A percentile compares a stretch with the other conserved stretches of the same genome.
These are phyloP conservation scores for Mormyrus iriodes DNA, from an alignment of 2,113 vertebrate genomes.

Conservation along the genomic window DNA sequence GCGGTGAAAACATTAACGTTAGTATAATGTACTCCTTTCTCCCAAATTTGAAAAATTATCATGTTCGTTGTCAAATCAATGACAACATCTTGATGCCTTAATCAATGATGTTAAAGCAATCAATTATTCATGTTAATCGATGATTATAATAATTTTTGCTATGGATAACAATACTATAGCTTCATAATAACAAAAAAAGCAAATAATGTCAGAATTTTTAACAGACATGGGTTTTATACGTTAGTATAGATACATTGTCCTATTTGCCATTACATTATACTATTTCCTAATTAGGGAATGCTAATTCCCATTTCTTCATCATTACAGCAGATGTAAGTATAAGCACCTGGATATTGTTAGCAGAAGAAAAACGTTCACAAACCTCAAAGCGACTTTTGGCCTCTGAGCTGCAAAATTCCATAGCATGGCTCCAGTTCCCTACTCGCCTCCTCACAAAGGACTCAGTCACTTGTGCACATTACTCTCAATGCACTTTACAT, in stretches of 20 bases:
- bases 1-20: neutral
- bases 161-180: neutral
- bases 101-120: neutral
- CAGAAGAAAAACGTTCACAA: neutral
- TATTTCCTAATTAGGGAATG: neutral
- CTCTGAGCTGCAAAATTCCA: neutral
- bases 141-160: neutral
- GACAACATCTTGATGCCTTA: neutral
- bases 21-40: neutral
- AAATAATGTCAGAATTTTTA: neutral
- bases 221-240: neutral
- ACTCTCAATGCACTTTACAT: neutral
- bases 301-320: neutral
- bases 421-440: neutral
- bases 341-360: constrained; percentile 1
- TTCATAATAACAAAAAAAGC: neutral
- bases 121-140: neutral
- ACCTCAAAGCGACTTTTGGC: neutral
- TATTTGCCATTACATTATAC: neutral
- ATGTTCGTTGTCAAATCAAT: neutral
- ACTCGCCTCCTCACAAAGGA: neutral
- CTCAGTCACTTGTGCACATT: neutral
- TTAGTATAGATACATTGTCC: neutral
- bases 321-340: neutral
- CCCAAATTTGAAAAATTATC: neutral